These are phyloP conservation scores for Pipa parva DNA, from an alignment of 2,113 vertebrate genomes.

Conservation along the genomic window DNA sequence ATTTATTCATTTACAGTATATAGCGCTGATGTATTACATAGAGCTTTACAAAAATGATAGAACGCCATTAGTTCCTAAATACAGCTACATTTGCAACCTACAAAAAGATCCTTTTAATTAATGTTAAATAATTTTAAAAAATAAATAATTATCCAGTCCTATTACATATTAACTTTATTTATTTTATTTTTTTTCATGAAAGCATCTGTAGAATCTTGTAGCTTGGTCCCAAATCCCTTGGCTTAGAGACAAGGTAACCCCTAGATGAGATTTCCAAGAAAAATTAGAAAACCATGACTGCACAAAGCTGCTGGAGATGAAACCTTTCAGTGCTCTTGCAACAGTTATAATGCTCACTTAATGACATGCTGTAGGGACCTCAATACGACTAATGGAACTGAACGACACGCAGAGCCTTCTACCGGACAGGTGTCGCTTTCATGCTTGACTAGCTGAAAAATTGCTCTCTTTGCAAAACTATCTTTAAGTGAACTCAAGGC, in stretches of 20 bases:
- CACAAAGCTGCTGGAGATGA: neutral
- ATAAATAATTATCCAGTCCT: too few relatives aligned
- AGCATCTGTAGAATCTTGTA: too few relatives aligned
- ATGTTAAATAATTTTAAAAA: too few relatives aligned
- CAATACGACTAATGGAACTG: conserved; percentile 21
- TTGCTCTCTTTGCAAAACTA: neutral
- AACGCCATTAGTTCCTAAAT: too few relatives aligned
- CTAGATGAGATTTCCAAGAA: neutral
- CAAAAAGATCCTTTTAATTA: too few relatives aligned
- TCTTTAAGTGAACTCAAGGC: conserved; percentile 15
- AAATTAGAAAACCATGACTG: conserved; percentile 13
- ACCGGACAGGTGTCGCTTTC: conserved; percentile 28
- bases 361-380: conserved; percentile 21
- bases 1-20: too few relatives aligned
- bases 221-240: neutral
- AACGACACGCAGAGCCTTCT: conserved; percentile 12
- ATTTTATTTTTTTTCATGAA: too few relatives aligned
- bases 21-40: too few relatives aligned
- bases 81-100: too few relatives aligned
- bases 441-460: conserved; percentile 15
- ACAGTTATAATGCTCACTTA: conserved; percentile 16
- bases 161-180: too few relatives aligned
- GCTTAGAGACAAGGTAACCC: neutral
- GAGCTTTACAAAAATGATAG: too few relatives aligned
- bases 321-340: neutral